Conservation (phyloP, 2,113 vertebrate genomes). For the Mastomys natalensis region DNA sequence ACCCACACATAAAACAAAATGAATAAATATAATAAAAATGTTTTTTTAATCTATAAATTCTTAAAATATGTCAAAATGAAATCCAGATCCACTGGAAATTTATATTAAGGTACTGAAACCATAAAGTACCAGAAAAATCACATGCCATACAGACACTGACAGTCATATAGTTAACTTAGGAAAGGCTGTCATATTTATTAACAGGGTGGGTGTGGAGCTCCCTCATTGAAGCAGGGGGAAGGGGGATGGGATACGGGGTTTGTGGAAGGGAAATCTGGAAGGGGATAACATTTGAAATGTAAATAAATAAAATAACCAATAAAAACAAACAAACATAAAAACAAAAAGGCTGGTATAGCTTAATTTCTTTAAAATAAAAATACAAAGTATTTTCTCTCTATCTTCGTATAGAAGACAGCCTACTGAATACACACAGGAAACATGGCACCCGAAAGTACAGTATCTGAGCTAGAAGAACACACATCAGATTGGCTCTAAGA, state of each 20-base stretch:
- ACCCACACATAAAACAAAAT: not conserved
- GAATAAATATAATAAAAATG: not conserved
- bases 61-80: conserved; percentile 39
- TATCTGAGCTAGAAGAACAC: not conserved
- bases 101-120: not conserved
- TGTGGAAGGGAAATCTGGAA: too few relatives aligned
- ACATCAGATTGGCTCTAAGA: not conserved
- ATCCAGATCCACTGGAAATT: not conserved
- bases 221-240: too few relatives aligned
- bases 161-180: not conserved
- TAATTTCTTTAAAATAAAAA: not conserved
- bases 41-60: not conserved
- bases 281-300: too few relatives aligned
- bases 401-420: not conserved
- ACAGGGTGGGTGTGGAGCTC: not conserved
- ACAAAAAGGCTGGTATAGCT: not conserved
- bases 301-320: too few relatives aligned
- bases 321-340: not conserved
- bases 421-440: not conserved
- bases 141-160: not conserved
- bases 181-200: not conserved
- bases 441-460: not conserved
- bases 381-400: not conserved
- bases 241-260: too few relatives aligned
- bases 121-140: conserved; percentile 13